Conservation (phyloP, 2,888 invertebrate species). For the Saturnia japonica region DNA sequence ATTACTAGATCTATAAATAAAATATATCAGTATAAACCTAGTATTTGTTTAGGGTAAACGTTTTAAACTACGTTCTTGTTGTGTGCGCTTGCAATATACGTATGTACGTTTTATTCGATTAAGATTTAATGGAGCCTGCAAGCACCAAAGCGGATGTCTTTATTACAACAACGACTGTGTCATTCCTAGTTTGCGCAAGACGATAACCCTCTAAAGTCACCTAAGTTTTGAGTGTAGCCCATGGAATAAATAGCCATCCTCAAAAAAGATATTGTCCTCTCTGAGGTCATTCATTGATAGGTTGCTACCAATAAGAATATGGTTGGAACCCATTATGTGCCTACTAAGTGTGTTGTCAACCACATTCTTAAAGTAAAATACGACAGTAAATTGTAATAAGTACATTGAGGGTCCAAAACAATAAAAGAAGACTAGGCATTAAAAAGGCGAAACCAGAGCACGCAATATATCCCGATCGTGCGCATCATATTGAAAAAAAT, state of each 20-base stretch:
- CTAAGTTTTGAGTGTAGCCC: not conserved
- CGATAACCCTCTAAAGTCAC: not conserved
- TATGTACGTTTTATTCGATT: slow-evolving; percentile 4
- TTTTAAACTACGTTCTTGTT: not conserved
- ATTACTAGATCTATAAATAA: slow-evolving; percentile 13
- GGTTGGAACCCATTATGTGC: not conserved
- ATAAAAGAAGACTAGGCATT: not conserved
- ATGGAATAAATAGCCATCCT: not conserved
- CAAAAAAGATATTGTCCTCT: not conserved
- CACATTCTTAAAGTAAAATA: not conserved
- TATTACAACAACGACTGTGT: not conserved
- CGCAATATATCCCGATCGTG: too few species aligned
- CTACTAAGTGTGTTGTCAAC: not conserved
- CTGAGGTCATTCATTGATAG: not conserved
- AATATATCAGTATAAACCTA: slow-evolving; percentile 4
- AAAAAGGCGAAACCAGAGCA: too few species aligned
- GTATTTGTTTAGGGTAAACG: slow-evolving; percentile 4
- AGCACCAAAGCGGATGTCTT: slow-evolving; percentile 9
- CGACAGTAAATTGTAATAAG: not conserved
- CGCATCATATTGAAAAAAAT: not conserved
- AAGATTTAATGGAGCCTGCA: not conserved
- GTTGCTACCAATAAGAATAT: not conserved
- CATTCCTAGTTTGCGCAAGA: not conserved
- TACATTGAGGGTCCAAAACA: not conserved
- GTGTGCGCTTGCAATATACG: slow-evolving; percentile 3